These are phyloP conservation scores for Galerucella pusilla DNA, from an alignment of 2,888 invertebrate species.

Conservation along the genomic window DNA sequence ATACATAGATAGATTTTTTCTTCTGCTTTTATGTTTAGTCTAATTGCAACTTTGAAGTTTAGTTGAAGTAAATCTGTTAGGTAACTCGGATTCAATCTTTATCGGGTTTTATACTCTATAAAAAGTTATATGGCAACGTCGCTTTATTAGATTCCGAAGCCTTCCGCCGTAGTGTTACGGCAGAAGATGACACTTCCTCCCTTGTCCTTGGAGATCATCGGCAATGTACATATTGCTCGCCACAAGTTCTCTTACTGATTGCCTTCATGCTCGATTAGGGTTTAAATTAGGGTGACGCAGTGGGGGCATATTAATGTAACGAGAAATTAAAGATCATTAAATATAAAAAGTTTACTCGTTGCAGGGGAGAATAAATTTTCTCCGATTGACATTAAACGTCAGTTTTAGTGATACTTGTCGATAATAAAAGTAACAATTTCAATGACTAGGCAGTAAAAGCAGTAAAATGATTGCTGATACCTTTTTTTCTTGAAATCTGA, in stretches of 20 bases:
- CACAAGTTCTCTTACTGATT: slow-evolving; percentile 4
- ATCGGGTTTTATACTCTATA: neutral
- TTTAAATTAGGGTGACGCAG: neutral
- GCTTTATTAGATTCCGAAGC: neutral
- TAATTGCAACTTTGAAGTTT: too few relatives aligned
- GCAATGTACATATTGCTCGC: slow-evolving; percentile 1
- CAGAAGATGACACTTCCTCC: neutral
- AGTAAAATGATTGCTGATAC: too few relatives aligned
- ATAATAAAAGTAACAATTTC: too few relatives aligned
- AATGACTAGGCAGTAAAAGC: too few relatives aligned
- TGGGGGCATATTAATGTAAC: neutral
- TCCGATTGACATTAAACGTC: too few relatives aligned
- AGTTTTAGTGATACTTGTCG: too few relatives aligned
- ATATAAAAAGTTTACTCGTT: neutral
- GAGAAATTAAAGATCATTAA: neutral
- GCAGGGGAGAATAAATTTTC: too few relatives aligned
- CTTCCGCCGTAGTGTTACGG: neutral
- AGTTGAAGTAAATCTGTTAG: too few relatives aligned
- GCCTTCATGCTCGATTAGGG: slow-evolving; percentile 11
- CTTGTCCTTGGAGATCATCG: neutral
- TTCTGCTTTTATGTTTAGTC: too few relatives aligned
- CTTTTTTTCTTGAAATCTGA: too few relatives aligned
- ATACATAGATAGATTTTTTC: too few relatives aligned
- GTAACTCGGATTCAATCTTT: neutral
- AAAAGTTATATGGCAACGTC: neutral